Conservation (phyloP, 2,888 invertebrate species). For the Emmelina monodactyla region DNA sequence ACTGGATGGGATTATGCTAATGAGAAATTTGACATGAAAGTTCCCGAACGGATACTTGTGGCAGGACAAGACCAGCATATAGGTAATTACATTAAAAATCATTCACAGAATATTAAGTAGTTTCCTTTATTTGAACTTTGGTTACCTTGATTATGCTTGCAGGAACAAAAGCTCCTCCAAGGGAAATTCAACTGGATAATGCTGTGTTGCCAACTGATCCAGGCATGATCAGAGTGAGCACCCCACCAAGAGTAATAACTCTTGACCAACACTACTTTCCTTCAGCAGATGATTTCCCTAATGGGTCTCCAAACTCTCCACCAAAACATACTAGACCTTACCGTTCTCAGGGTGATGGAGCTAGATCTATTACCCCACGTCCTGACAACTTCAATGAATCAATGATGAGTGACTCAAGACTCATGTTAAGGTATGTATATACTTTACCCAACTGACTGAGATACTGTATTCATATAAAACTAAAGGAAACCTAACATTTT, state of each 20-base stretch:
- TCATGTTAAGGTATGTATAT: constrained; percentile 39
- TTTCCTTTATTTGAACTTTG: background rate
- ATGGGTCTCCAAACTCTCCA: constrained; percentile 36
- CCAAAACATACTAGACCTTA: constrained; percentile 36
- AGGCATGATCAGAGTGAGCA: constrained; percentile 81
- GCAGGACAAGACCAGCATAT: constrained; percentile 79
- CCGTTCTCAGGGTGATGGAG: constrained; percentile 48
- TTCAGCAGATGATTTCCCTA: constrained; percentile 65
- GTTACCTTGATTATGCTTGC: background rate
- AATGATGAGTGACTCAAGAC: constrained; percentile 53
- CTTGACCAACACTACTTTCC: constrained; percentile 86
- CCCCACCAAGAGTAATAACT: constrained; percentile 88
- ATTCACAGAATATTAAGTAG: background rate
- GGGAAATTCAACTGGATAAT: constrained; percentile 87
- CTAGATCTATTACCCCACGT: constrained; percentile 38
- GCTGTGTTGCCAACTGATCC: constrained; percentile 76
- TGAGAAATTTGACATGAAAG: constrained; percentile 89
- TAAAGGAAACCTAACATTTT: constrained; percentile 13
- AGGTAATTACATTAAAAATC: constrained; percentile 33
- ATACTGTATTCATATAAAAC: background rate
- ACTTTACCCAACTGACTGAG: background rate
- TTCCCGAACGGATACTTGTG: constrained; percentile 92
- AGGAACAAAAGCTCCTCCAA: constrained; percentile 74
- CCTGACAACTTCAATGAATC: constrained; percentile 52
- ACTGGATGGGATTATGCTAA: constrained; percentile 70